Percentiles rank a stretch among this genome's conserved stretches.
These are phyloP conservation scores for Calcarius ornatus DNA, from an alignment of 2,113 vertebrate genomes.

Conservation along the genomic window DNA sequence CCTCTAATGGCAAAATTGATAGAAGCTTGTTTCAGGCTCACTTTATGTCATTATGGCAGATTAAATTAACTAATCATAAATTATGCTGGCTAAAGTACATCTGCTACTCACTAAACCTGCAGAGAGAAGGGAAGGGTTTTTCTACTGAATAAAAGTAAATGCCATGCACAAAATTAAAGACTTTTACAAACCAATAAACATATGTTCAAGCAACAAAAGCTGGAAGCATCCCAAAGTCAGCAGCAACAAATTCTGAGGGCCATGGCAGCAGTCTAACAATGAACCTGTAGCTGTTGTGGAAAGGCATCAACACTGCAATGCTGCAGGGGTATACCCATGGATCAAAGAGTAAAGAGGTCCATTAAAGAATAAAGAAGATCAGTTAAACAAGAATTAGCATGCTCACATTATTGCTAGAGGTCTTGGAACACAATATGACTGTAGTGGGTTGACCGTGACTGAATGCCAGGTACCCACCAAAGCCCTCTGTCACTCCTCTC, in stretches of 20 bases:
- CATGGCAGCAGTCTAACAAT: neutral
- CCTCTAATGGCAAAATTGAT: slow-evolving; percentile 65
- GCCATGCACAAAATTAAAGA: neutral
- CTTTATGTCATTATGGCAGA: slow-evolving; percentile 66
- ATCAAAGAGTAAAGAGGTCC: neutral
- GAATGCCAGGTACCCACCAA: neutral
- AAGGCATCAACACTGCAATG: neutral
- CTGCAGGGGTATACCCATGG: neutral
- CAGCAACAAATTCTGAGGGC: neutral
- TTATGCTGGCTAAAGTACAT: slow-evolving; percentile 61
- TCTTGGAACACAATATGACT: neutral
- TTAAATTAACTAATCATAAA: slow-evolving; percentile 74
- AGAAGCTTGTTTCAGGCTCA: slow-evolving; percentile 65
- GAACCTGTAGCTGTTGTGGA: neutral
- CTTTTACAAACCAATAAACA: neutral
- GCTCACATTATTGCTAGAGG: neutral
- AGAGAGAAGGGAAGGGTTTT: neutral
- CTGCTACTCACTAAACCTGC: slow-evolving; percentile 57
- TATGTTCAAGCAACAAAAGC: neutral
- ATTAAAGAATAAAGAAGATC: neutral
- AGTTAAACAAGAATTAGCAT: neutral
- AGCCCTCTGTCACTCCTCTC: neutral
- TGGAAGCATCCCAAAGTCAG: neutral
- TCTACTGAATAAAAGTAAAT: neutral
- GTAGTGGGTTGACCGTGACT: rapidly evolving